These are phyloP conservation scores for Drosophila algonquin DNA, from an alignment of 2,888 invertebrate species.

Conservation along the genomic window DNA sequence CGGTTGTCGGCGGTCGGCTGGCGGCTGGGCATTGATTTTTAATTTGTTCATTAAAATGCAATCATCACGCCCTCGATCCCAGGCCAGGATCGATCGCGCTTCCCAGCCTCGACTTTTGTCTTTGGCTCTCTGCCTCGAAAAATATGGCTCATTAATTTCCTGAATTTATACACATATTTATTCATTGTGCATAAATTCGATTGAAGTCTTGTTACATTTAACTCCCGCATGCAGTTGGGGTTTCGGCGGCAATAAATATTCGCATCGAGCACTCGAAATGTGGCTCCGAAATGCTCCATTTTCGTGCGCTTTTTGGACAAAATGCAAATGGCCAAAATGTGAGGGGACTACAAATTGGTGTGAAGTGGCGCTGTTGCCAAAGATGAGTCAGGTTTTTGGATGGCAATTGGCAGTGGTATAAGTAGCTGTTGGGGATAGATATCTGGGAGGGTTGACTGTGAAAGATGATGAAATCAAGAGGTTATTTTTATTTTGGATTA, in stretches of 20 bases:
- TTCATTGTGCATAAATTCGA: slow-evolving; percentile 34
- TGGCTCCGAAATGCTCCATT: slow-evolving; percentile 63
- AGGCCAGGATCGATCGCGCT: slow-evolving; percentile 9
- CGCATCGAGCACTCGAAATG: slow-evolving; percentile 58
- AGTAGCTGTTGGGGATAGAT: background rate
- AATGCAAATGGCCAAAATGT: slow-evolving; percentile 56
- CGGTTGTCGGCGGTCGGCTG: background rate
- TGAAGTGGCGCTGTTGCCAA: slow-evolving; percentile 21
- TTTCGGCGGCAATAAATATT: slow-evolving; percentile 54
- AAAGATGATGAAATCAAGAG: background rate
- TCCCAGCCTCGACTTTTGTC: slow-evolving; percentile 37
- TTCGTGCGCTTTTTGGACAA: slow-evolving; percentile 48
- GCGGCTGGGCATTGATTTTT: slow-evolving; percentile 75
- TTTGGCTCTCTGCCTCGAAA: slow-evolving; percentile 5
- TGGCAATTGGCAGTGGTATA: background rate
- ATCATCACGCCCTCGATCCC: slow-evolving; percentile 71
- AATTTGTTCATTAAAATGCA: slow-evolving; percentile 83
- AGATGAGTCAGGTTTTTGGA: slow-evolving; percentile 21
- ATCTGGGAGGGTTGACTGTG: background rate
- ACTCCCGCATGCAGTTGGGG: slow-evolving; percentile 65
- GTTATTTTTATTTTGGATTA: too few relatives aligned
- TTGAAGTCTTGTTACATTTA: slow-evolving; percentile 45
- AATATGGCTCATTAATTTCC: slow-evolving; percentile 63
- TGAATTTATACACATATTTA: slow-evolving; percentile 60
- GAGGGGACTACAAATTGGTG: slow-evolving; percentile 48